Base-by-base conservation (phyloP, 1,140 invertebrate genomes). In the Panagrolaimus sp. region DNA sequence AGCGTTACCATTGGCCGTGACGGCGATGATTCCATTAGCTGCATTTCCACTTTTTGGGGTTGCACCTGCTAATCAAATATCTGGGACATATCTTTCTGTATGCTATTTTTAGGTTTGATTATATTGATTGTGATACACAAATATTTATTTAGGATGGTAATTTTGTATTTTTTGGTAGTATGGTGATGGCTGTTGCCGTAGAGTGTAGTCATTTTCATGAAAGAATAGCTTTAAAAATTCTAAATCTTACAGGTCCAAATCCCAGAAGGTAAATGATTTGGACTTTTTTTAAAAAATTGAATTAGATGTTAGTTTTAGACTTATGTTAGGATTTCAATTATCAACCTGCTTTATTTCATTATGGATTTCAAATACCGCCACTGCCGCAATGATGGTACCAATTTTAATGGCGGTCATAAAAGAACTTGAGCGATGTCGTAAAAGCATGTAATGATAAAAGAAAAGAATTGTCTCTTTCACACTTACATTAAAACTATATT, bases 161-260 rank as follows among this genome's bases (percentile, higher is more conserved):
- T 78, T 90, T 93, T 87, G 89, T 94, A 86, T 94, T 88, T 76
- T 74, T 88, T 15, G 87, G 86, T 9, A 85, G 86, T 15, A 73
- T 94, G 65, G 88, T 93, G 75, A 89, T 93, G 38, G 92, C 92
- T 0, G 87, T 91, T 8, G 90, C 90, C 0, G 89, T 94, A 1
- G 91, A 94, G 84, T 88, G 91, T 76, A 89, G 89, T 67, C 89
- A 90, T 79, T 83, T 94, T 6, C 92, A 94, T 73, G 89, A 90
- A 78, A 86, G 92, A 70, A 88, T 94, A 1, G 92, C 92, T 0
- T 83, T 94, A 24, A 87, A 88, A 72, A 89, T 91, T 7, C 32
- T 78, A 28, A 43, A 70, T 32, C 45, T 74, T 47, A 76, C 75
- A n/a, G 75, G 75, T 14, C 45, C 75, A 38, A 78, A 75, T 63